Base-by-base conservation (phyloP, 2,797 vertebrate genomes). In the Sternotherus odoratus region DNA sequence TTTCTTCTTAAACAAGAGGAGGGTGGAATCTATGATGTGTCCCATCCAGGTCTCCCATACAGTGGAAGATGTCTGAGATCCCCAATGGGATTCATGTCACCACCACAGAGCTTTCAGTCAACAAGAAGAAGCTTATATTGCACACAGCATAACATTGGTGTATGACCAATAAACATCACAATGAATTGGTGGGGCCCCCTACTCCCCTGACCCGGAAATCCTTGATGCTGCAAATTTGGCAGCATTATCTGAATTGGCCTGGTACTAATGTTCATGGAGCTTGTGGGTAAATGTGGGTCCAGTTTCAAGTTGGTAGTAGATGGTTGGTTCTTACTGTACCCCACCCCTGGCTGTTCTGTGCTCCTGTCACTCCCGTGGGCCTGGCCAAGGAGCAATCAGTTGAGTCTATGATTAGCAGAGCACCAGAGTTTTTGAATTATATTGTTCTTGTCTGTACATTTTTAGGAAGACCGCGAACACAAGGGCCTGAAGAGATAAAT, bases 51-150 rank as follows among this genome's bases (percentile, higher is more conserved):
- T 91, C 80, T 95, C 95, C 94, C 94, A 96, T 95, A 95, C 95
- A 96, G 94, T 82, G 1, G 90, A 95, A 96, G 96, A 94, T 87
- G 95, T 94, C 91, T 95, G 84, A 92, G 86, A 84, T 96, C 95
- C 94, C 95, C 91, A 28, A 88, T 87, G 95, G 91, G 77, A 93
- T 85, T 96, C 80, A 87, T 96, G 94, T 96, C 79, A 48, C 95
- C 94, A 83, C 92, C 94, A 87, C 48, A 80, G 96, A 95, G 96
- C 85, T 91, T 86, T 85, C 95, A 96, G 96, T 90, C 93, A 90
- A 94, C 93, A 93, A 96, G 95, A 85, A 94, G 96, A 80, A 94
- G 94, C 94, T 97, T 96, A 91, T 92, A 33, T 96, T 96, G 94
- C 95, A 95, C 78, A 96, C 69, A 94, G 1, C 94, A 95, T 97